Evolutionary conservation across 2,888 invertebrate genomes (phyloP), one percentile per base, ranked within the genome.

Genomic region (Frankliniella intonsa): DNA sequence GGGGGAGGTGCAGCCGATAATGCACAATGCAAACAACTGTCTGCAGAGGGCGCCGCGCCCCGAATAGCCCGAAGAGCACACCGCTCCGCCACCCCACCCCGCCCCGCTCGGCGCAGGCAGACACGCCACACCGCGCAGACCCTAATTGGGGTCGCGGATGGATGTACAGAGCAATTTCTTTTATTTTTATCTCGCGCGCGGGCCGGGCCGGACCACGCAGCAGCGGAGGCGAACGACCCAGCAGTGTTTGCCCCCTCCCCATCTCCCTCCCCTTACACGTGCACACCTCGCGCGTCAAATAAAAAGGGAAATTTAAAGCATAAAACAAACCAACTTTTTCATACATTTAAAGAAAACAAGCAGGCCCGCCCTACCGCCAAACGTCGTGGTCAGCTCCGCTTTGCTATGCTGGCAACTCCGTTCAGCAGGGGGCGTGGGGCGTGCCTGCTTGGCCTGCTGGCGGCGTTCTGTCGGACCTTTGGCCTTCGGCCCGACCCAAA

Each of bases 81-180:
- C 3, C 19, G 22, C n/a, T 22, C 69, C 11, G 22, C n/a, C 69
- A 69, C n/a, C 22, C 22, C n/a, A 22, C 69, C n/a, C n/a, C n/a
- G n/a, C n/a, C n/a, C n/a, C n/a, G n/a, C n/a, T n/a, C n/a, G n/a
- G n/a, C n/a, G n/a, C n/a, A n/a, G n/a, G n/a, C 69, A 65, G 69
- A 22, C 69, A 22, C 22, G 69, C 69, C n/a, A 22, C 69, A 22
- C 69, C 22, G 22, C 55, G 22, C 69, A 19, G 22, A 11, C 69
- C 69, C 22, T 69, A 22, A 69, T 69, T 69, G 69, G 69, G 69
- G 69, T 55, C 69, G n/a, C 22, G 69, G 69, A 69, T 69, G 69
- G 69, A 69, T 69, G 69, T n/a, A 0, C 22, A 11, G 69, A n/a
- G 69, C n/a, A 22, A 22, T 69, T 22, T 69, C 69, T 69, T 69